A percentile compares a stretch with the other conserved stretches of the same genome.
phyloP scores from a whole-genome alignment of 64 coral and sea anemone genomes.

The Montipora sp. region DNA sequence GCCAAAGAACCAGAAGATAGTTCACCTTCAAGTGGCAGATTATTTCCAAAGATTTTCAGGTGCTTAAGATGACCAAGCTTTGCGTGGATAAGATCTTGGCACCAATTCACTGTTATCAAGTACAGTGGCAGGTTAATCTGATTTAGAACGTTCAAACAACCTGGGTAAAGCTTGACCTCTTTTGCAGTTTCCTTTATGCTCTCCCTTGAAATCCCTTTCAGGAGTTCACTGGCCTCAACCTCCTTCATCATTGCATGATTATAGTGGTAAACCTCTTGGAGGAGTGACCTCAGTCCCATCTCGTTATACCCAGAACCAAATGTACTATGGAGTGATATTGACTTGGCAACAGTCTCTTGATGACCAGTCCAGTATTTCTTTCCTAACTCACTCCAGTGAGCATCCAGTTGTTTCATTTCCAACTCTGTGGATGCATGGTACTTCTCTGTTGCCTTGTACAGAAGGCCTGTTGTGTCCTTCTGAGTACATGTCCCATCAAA shows the following conservation, averaged over 20 bases:
- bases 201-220: slow-evolving; percentile 82
- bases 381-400: slow-evolving; percentile 67
- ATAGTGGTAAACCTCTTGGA: slow-evolving; percentile 66
- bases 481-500: slow-evolving; percentile 96
- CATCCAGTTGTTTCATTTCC: slow-evolving; percentile 63
- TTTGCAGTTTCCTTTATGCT: slow-evolving; percentile 69
- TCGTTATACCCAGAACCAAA: slow-evolving; percentile 51
- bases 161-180: slow-evolving; percentile 74
- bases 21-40: slow-evolving; percentile 69
- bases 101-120: slow-evolving; percentile 95
- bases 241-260: slow-evolving; percentile 65
- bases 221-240: slow-evolving; percentile 85
- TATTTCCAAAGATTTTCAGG: slow-evolving; percentile 74
- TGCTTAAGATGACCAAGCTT: slow-evolving; percentile 75
- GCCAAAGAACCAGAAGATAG: slow-evolving; percentile 77
- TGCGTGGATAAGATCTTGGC: slow-evolving; percentile 78
- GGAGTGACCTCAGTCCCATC: slow-evolving; percentile 63
- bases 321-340: slow-evolving; percentile 19
- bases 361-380: slow-evolving; percentile 59
- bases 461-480: slow-evolving; percentile 77
- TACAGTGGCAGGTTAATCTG: slow-evolving; percentile 86
- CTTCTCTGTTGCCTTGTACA: slow-evolving; percentile 87
- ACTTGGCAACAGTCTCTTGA: slow-evolving; percentile 48
- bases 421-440: slow-evolving; percentile 55
- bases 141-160: slow-evolving; percentile 69